Evolutionary conservation across 2,113 vertebrate species (phyloP), one percentile per base, ranked within the genome.

Genomic region (Sapayoa aenigma): DNA sequence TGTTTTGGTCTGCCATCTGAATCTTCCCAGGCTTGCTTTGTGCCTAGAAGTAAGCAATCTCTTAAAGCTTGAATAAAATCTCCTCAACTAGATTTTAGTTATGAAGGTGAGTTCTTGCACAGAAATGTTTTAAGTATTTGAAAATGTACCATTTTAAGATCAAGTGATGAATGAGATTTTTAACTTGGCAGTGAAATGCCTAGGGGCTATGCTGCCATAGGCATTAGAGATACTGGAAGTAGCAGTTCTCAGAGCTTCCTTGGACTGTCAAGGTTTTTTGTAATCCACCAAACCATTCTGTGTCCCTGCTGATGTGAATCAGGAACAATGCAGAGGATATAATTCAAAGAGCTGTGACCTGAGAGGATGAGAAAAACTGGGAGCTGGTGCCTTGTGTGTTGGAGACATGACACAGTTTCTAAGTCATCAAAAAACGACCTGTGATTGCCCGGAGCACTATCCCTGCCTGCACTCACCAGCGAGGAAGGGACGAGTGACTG

Each of bases 401-500:
- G 8, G 18, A 17, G 39, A 84, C 50, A 65, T 21, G 46, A 25
- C 16, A 60, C 7, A n/a, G 17, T 39, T 68, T 22, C 8, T 65
- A 77, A 77, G 21, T n/a, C 33, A 27, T 37, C 1, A 1, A 52
- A 56, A 74, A 65, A 42, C 12, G 87, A 87, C 5, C 5, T 37
- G 22, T 2, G 0, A 5, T 20, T 41, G 28, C 42, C 28, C 1
- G 6, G 13, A 33, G 37, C 2, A 0, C 6, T 75, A 74, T 85
- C 8, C 9, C 12, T 69, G 77, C 35, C 25, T 1, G 3, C 0
- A 0, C 12, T 59, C 72, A 35, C 22, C 0, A 2, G 44, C 0
- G 0, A 68, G 60, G 58, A 63, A 3, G 6, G 12, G 33, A 44
- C 0, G 2, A 46, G 37, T 0, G 1, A 21, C 27, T 62, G 17